These are phyloP conservation scores for Cossypha heuglini DNA, from an alignment of 2,797 vertebrate genomes.

Conservation along the genomic window DNA sequence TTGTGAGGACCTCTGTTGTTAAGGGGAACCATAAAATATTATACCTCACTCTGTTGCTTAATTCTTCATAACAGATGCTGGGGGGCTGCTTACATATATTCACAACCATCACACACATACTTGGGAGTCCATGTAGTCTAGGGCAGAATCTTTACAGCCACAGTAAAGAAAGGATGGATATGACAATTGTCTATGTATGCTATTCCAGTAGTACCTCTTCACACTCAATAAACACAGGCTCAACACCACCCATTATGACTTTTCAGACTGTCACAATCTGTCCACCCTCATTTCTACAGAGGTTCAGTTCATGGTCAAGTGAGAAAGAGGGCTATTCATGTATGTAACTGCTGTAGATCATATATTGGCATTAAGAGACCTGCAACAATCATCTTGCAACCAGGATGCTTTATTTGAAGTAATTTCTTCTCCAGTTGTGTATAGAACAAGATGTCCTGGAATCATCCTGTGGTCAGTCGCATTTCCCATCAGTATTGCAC, in stretches of 20 bases:
- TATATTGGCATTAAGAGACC: not conserved
- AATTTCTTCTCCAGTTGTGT: not conserved
- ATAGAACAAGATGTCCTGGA: not conserved
- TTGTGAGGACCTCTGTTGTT: not conserved
- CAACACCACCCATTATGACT: not conserved
- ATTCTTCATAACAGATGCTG: not conserved
- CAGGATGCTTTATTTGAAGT: not conserved
- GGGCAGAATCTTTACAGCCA: not conserved
- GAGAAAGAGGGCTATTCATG: not conserved
- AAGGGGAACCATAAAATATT: not conserved
- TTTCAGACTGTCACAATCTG: not conserved
- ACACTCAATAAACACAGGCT: not conserved
- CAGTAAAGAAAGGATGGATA: not conserved
- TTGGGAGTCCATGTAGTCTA: not conserved
- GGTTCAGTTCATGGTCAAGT: not conserved
- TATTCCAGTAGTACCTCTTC: not conserved
- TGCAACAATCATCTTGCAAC: not conserved
- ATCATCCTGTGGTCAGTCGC: not conserved
- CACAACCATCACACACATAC: not conserved
- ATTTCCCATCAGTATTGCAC: not conserved
- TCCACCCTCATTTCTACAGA: not conserved
- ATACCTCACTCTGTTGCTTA: not conserved
- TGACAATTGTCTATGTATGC: not conserved
- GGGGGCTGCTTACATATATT: accelerated
- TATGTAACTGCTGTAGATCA: not conserved